Percentiles rank a stretch among this genome's conserved stretches.
phyloP scores from a whole-genome alignment of 2,113 vertebrate species.

The Centropus bengalensis region DNA sequence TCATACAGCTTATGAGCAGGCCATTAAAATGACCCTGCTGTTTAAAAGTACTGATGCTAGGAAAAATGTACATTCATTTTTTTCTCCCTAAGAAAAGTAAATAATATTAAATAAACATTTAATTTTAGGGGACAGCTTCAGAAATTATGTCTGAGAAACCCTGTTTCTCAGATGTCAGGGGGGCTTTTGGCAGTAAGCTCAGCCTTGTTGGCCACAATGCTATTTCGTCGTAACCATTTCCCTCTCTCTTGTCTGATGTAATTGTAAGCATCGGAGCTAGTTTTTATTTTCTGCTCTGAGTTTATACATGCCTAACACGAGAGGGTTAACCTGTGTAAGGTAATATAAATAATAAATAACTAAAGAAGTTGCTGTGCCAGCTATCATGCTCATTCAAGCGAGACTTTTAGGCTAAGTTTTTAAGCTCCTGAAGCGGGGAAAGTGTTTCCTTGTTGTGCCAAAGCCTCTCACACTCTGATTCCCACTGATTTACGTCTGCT shows the following conservation, averaged over 20 bases:
- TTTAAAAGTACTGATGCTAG: not conserved
- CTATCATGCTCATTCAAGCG: not conserved
- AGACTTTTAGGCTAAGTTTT: not conserved
- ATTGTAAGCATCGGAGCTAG: fast-evolving
- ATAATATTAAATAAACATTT: not conserved
- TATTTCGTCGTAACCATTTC: not conserved
- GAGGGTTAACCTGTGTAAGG: not conserved
- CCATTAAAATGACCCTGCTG: not conserved
- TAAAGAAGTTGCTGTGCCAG: not conserved
- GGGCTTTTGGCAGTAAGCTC: not conserved
- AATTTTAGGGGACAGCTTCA: not conserved
- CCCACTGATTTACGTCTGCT: not conserved
- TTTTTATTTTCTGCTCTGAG: not conserved
- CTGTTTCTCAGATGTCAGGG: not conserved
- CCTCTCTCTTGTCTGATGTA: not conserved
- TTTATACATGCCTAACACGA: fast-evolving
- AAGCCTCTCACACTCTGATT: not conserved
- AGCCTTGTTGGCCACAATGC: not conserved
- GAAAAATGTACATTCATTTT: not conserved
- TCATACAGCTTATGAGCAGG: not conserved
- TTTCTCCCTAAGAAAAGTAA: fast-evolving
- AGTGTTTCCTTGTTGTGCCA: not conserved
- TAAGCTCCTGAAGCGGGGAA: not conserved
- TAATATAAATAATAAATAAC: not conserved
- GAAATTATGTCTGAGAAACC: not conserved